Percentiles rank a stretch among this genome's conserved stretches.
These are phyloP conservation scores for Siniperca chuatsi DNA, from an alignment of 2,113 vertebrate genomes.

Conservation along the genomic window DNA sequence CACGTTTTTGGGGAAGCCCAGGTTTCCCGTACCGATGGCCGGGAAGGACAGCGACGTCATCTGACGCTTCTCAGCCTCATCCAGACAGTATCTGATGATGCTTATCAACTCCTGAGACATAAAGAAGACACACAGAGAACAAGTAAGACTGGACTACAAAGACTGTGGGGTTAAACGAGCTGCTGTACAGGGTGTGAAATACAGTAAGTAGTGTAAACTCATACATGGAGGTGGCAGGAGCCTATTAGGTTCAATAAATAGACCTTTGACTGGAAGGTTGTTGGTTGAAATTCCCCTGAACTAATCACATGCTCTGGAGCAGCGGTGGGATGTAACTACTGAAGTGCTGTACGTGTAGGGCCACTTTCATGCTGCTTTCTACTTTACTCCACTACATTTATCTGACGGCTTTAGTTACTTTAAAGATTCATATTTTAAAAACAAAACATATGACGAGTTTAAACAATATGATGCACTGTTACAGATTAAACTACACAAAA, in stretches of 20 bases:
- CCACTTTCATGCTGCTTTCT: no score
- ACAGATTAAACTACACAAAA: no score
- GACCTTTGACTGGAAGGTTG: background rate
- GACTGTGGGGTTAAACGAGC: background rate
- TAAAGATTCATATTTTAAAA: no score
- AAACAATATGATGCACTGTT: no score
- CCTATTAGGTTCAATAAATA: background rate
- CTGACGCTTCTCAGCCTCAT: constrained; percentile 75
- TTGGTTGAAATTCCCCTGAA: no score
- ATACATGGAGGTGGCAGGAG: background rate
- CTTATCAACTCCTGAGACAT: constrained; percentile 71
- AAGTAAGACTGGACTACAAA: background rate
- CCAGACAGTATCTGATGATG: constrained; percentile 84
- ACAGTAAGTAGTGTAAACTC: background rate
- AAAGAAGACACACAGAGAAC: background rate
- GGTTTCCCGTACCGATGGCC: constrained; percentile 90
- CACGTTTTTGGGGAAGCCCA: constrained; percentile 85
- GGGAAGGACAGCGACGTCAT: constrained; percentile 88
- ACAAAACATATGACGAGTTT: no score
- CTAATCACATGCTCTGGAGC: no score
- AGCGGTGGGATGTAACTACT: no score
- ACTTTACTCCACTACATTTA: no score
- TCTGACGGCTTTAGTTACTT: no score
- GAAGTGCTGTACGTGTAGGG: no score
- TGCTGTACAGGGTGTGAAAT: background rate